Base-by-base conservation (phyloP, 1,140 invertebrate genomes). In the Drosophila teissieri region DNA sequence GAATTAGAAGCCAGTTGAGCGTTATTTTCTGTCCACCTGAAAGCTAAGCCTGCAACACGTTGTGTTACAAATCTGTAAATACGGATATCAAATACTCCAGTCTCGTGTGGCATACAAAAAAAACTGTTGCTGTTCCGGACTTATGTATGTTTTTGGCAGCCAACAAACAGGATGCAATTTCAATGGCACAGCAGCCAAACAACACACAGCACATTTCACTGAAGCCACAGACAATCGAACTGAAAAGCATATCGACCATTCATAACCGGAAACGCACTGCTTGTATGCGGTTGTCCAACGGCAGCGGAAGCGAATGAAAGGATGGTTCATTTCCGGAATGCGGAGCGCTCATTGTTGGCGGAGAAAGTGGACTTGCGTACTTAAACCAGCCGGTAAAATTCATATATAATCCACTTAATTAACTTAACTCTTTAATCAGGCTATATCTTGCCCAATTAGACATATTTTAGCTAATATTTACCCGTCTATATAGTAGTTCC, bases 261-360 rank as follows among this genome's bases (percentile, higher is more conserved):
- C 37, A 49, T 27, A 37, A 27, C 61, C 64, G 64, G 64, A 68
- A 68, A 37, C 36, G 60, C 45, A 31, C 52, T 45, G 46, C 52
- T 53, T 68, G 58, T 14, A 24, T 51, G 45, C 12, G 60, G 61
- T 44, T n/a, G 19, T 65, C 19, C 19, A 15, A 27, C 31, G 4
- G 22, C 46, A 27, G n/a, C 64, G 64, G 64, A 68, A 45, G 27
- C 6, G 22, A 44, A 31, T 8, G 42, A 62, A 62, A 45, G 24
- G 19, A 22, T n/a, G 19, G 17, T n/a, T 36, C 37, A 52, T 37
- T 52, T 65, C 64, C 60, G 45, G 36, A 44, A 24, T 31, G n/a
- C 10, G 2, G 17, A 39, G 36, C 6, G 22, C 3, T 5, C 2
- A 15, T 48, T 46, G 15, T 46, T 14, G 1, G 4, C 1, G 10